Conservation (phyloP, 2,113 vertebrate genomes). For the Euleptes europaea region DNA sequence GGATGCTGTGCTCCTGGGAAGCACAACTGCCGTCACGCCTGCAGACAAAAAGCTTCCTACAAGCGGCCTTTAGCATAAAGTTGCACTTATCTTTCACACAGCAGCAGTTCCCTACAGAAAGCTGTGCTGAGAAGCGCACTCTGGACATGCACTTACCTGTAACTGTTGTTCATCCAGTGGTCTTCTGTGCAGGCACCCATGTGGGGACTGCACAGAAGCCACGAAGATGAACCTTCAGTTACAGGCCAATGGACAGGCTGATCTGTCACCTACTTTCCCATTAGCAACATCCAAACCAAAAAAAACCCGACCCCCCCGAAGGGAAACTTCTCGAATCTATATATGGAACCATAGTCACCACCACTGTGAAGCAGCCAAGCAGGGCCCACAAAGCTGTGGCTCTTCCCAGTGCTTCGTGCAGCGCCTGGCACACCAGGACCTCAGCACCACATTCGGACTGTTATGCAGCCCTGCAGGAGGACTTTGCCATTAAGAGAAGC, state of each 20-base stretch:
- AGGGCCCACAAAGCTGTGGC: neutral
- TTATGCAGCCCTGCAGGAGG: neutral
- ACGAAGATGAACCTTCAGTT: too few species aligned
- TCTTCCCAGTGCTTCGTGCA: neutral
- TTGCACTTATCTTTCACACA: neutral
- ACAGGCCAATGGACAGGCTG: neutral
- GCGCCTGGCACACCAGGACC: neutral
- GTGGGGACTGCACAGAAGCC: too few species aligned
- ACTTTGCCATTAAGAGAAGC: neutral
- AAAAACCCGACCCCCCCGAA: too few species aligned
- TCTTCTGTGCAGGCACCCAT: too few species aligned
- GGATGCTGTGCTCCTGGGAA: too few species aligned
- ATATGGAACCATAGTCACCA: neutral
- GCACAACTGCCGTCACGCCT: too few species aligned
- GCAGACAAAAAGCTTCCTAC: too few species aligned
- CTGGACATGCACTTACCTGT: neutral
- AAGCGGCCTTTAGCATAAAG: too few species aligned
- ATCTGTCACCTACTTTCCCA: neutral
- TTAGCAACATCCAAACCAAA: neutral
- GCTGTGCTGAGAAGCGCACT: neutral
- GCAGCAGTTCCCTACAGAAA: neutral
- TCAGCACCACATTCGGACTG: neutral
- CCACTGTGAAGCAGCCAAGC: neutral
- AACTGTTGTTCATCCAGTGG: too few species aligned
- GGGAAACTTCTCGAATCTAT: too few species aligned